These are phyloP conservation scores for Morpho helenor DNA, from an alignment of 2,888 invertebrate genomes.

Conservation along the genomic window DNA sequence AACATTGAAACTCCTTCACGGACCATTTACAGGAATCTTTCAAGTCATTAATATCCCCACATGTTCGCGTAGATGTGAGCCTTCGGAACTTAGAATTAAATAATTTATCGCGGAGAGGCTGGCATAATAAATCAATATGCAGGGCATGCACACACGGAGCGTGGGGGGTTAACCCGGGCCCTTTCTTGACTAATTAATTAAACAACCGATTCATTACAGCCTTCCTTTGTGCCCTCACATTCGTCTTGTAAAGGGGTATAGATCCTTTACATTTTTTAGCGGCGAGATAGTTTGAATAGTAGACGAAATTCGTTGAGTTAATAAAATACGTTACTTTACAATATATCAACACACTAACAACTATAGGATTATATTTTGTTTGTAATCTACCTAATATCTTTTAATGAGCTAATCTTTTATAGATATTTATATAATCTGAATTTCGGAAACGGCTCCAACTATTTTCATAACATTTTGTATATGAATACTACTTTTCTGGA, in stretches of 20 bases:
- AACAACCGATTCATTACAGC: constrained; percentile 87
- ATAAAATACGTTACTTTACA: no score
- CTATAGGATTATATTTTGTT: no score
- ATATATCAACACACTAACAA: no score
- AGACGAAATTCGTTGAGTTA: not conserved
- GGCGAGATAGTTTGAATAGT: constrained; percentile 22
- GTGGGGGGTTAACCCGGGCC: constrained; percentile 41
- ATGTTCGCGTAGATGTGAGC: constrained; percentile 43
- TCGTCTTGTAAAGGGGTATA: constrained; percentile 65
- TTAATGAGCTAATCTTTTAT: no score
- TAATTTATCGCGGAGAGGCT: constrained; percentile 69
- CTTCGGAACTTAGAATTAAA: constrained; percentile 72
- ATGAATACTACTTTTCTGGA: no score
- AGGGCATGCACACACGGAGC: constrained; percentile 65
- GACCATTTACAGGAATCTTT: constrained; percentile 19
- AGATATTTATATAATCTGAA: no score
- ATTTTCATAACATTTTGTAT: no score
- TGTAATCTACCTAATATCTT: no score
- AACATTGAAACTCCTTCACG: constrained; percentile 12
- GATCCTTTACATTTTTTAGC: constrained; percentile 34
- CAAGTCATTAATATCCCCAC: constrained; percentile 27
- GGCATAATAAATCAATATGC: constrained; percentile 78
- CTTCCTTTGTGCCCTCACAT: constrained; percentile 76
- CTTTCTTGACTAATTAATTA: constrained; percentile 85
- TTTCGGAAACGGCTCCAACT: no score